Conservation (phyloP, 1,140 invertebrate species). For the Theocolax elegans region DNA sequence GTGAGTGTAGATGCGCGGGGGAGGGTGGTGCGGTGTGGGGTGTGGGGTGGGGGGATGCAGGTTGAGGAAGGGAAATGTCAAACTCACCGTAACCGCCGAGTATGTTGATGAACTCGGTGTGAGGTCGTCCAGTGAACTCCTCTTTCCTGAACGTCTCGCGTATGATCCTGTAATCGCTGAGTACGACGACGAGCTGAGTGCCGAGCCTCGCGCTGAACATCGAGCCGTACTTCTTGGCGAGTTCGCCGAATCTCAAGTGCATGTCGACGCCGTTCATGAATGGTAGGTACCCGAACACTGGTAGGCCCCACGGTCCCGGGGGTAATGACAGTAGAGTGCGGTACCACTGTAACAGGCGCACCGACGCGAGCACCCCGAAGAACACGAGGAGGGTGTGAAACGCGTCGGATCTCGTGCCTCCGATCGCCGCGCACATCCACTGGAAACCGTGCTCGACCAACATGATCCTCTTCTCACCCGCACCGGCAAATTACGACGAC, state of each 20-base stretch:
- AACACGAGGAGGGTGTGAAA: slow-evolving; percentile 66
- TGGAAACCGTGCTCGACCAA: slow-evolving; percentile 52
- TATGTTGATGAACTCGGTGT: slow-evolving; percentile 85
- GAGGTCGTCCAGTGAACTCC: slow-evolving; percentile 87
- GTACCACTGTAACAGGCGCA: slow-evolving; percentile 68
- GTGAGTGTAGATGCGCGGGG: background rate
- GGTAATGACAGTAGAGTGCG: slow-evolving; percentile 73
- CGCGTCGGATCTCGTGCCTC: slow-evolving; percentile 40
- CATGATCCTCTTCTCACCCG: too few species aligned
- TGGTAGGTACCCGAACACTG: slow-evolving; percentile 83
- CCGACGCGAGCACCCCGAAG: slow-evolving; percentile 66
- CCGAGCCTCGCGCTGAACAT: slow-evolving; percentile 86
- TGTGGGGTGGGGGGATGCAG: too few species aligned
- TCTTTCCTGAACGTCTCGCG: slow-evolving; percentile 85
- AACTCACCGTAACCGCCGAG: slow-evolving; percentile 89
- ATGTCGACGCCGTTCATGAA: slow-evolving; percentile 80
- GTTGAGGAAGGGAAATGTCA: too few species aligned
- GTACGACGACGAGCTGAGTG: slow-evolving; percentile 82
- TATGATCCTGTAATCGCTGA: slow-evolving; percentile 86
- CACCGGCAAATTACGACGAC: too few species aligned
- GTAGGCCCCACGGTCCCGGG: slow-evolving; percentile 87
- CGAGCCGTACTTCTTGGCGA: slow-evolving; percentile 81
- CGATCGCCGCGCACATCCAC: slow-evolving; percentile 43
- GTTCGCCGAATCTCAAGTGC: slow-evolving; percentile 80
- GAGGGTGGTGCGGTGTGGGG: too few species aligned